A percentile compares a stretch with the other conserved stretches of the same genome.
Conservation (phyloP, 1,140 invertebrate genomes). For the Pseudomyrmex flavicornis region DNA sequence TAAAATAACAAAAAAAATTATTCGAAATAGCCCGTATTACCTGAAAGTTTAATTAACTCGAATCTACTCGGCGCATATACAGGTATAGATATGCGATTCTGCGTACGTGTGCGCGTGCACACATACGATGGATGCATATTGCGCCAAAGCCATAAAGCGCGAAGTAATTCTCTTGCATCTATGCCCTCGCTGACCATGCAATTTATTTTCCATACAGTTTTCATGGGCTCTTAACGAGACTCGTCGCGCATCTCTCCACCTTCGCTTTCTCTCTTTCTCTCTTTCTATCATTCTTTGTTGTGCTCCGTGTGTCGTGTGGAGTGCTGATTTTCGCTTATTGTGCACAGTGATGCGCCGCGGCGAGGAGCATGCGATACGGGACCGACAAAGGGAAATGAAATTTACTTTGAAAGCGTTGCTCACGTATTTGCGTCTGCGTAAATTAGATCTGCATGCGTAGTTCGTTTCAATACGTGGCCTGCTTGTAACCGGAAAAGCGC, state of each 20-base stretch:
- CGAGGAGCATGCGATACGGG: slow-evolving; percentile 50
- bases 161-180: slow-evolving; percentile 63
- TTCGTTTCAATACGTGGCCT: slow-evolving; percentile 52
- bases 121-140: slow-evolving; percentile 27
- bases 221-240: slow-evolving; percentile 76
- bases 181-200: slow-evolving; percentile 61
- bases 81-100: slow-evolving; percentile 41
- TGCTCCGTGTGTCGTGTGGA: not conserved
- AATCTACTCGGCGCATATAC: slow-evolving; percentile 54
- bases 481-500: slow-evolving; percentile 35
- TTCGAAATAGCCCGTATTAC: slow-evolving; percentile 62
- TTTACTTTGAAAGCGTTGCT: slow-evolving; percentile 61
- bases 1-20: slow-evolving; percentile 34
- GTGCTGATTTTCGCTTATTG: slow-evolving; percentile 59
- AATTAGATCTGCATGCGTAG: slow-evolving; percentile 58
- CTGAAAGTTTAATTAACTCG: slow-evolving; percentile 75
- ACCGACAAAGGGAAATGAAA: slow-evolving; percentile 59
- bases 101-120: not conserved
- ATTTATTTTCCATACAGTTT: slow-evolving; percentile 77
- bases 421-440: slow-evolving; percentile 52
- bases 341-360: slow-evolving; percentile 20
- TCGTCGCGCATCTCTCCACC: slow-evolving; percentile 9
- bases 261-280: not conserved
- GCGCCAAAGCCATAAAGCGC: slow-evolving; percentile 51
- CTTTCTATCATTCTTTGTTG: slow-evolving; percentile 23